Conservation (phyloP, 2,797 vertebrate genomes). For the Anguilla anguilla region DNA sequence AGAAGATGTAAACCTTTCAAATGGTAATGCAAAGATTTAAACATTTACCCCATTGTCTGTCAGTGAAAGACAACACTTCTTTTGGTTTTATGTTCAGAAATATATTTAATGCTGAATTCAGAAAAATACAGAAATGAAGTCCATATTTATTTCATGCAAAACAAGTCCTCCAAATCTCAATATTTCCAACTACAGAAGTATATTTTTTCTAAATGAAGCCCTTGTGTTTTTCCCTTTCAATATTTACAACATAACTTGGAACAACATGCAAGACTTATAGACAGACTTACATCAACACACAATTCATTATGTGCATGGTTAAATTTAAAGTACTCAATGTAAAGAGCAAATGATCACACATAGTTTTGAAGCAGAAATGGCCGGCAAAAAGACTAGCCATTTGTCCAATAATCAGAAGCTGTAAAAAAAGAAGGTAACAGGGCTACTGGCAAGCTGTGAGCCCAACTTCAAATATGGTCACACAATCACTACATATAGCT, state of each 20-base stretch:
- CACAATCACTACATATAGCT: neutral
- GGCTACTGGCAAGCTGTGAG: neutral
- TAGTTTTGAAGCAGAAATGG: neutral
- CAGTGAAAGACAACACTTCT: neutral
- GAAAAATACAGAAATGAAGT: slow-evolving; percentile 5
- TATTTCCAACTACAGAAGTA: neutral
- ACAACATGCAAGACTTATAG: neutral
- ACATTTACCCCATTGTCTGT: neutral
- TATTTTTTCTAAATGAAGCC: neutral
- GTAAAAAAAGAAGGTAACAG: neutral
- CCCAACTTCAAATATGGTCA: neutral
- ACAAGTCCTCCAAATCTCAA: neutral
- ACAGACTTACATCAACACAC: neutral
- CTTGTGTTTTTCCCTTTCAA: neutral
- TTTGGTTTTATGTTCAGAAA: neutral
- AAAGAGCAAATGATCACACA: neutral
- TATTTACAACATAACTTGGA: slow-evolving; percentile 12
- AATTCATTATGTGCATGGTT: neutral
- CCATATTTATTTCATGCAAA: slow-evolving; percentile 2
- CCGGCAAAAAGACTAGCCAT: neutral
- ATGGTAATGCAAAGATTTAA: no score
- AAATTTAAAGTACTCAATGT: neutral
- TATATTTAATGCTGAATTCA: neutral
- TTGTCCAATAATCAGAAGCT: neutral
- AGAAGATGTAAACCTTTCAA: neutral